phyloP scores from a whole-genome alignment of 2,797 vertebrate genomes.

The Caiman crocodilus region DNA sequence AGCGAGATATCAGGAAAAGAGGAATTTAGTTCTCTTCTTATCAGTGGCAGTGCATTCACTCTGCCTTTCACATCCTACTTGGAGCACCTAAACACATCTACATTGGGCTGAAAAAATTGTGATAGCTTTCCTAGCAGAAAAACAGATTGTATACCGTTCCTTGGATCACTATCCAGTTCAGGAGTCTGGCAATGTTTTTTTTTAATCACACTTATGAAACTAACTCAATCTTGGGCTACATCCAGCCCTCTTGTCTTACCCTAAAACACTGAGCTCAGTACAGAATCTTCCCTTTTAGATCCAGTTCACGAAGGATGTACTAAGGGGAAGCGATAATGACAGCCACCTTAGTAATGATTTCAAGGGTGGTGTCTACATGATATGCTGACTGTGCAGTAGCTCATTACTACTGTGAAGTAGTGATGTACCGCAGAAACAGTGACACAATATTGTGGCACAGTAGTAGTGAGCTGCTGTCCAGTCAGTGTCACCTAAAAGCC shows the following conservation, averaged over 20 bases:
- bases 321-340: not conserved
- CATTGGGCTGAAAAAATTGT: not conserved
- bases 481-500: no score
- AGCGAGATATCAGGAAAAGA: not conserved
- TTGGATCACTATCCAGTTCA: not conserved
- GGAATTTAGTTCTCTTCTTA: not conserved
- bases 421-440: no score
- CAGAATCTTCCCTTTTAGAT: not conserved
- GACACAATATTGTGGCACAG: no score
- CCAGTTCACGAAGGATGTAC: not conserved
- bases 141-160: not conserved
- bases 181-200: not conserved
- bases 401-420: no score
- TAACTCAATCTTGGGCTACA: not conserved
- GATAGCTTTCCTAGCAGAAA: not conserved
- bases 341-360: no score
- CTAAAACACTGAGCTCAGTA: not conserved
- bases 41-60: not conserved
- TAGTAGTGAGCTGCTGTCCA: no score
- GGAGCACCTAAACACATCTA: not conserved
- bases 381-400: no score
- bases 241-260: fast-evolving
- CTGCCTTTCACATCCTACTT: not conserved
- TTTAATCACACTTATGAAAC: not conserved
- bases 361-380: no score